These are phyloP conservation scores for Chloropsis cyanopogon DNA, from an alignment of 2,113 vertebrate genomes.

Conservation along the genomic window DNA sequence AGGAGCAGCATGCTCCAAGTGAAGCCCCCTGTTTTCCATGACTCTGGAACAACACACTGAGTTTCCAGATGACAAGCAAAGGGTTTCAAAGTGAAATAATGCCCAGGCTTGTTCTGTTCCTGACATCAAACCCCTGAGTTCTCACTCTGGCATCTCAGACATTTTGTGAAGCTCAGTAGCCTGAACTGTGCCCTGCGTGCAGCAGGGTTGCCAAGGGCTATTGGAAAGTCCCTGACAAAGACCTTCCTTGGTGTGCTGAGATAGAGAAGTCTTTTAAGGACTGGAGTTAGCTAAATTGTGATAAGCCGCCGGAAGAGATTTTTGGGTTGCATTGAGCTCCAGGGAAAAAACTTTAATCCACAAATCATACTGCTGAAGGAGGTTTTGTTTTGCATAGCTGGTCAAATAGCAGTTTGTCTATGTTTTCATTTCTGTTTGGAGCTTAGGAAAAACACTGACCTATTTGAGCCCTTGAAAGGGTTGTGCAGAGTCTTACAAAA, in stretches of 20 bases:
- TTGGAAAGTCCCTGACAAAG: constrained; percentile 44
- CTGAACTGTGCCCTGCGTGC: neutral
- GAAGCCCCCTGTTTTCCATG: neutral
- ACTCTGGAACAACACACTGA: neutral
- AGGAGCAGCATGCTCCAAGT: neutral
- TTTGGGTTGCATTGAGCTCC: constrained; percentile 12
- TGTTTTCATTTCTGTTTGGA: constrained; percentile 3
- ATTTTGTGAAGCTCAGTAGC: neutral
- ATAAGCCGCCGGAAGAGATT: constrained; percentile 50
- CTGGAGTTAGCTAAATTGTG: neutral
- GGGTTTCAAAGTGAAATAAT: neutral
- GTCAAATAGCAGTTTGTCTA: constrained; percentile 2
- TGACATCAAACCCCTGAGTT: neutral
- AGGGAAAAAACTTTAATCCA: constrained; percentile 45
- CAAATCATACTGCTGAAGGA: constrained; percentile 7
- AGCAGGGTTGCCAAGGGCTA: neutral
- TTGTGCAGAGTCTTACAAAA: neutral
- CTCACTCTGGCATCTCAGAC: neutral
- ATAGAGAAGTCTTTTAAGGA: constrained; percentile 25
- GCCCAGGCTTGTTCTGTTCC: constrained; percentile 32
- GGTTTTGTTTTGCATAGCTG: constrained; percentile 18
- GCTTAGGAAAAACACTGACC: neutral
- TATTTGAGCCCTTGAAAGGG: neutral
- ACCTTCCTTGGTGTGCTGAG: neutral
- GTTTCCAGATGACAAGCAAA: neutral